Evolutionary conservation across 2,888 invertebrate genomes (phyloP).

Genomic region (Pristionchus entomophagus): DNA sequence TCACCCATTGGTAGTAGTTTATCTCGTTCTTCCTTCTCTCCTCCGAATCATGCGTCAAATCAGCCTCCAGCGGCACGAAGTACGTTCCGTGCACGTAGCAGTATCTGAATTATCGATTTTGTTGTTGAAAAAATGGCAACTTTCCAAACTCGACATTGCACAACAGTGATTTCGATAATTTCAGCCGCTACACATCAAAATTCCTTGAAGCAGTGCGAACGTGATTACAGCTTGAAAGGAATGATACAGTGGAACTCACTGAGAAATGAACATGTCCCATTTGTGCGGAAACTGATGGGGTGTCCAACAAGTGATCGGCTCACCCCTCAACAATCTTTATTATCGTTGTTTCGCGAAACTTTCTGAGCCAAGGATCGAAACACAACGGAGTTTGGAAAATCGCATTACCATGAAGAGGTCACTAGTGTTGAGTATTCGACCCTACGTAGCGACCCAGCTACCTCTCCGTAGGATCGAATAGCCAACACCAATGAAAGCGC

Average conservation of each 20-base stretch:
- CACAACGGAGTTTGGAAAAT: too few species aligned
- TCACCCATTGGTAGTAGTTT: slow-evolving; percentile 7
- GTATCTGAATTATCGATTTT: not conserved
- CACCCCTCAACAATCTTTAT: not conserved
- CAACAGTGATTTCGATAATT: too few species aligned
- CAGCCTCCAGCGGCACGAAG: not conserved
- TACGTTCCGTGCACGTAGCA: slow-evolving; percentile 1
- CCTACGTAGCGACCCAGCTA: not conserved
- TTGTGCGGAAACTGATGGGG: not conserved
- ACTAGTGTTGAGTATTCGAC: too few species aligned
- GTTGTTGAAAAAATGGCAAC: not conserved
- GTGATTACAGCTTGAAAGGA: too few species aligned
- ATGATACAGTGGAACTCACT: not conserved
- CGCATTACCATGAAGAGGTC: too few species aligned
- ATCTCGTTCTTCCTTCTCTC: not conserved
- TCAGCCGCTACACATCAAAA: not conserved
- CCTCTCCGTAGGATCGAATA: not conserved
- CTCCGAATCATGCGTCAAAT: not conserved
- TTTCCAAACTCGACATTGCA: too few species aligned
- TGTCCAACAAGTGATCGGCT: slow-evolving; percentile 1
- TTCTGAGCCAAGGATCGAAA: too few species aligned
- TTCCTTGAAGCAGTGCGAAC: too few species aligned
- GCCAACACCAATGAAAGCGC: not conserved
- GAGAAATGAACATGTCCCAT: not conserved
- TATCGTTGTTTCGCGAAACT: not conserved